These are phyloP conservation scores for Pantherophis alleghaniensis DNA, from an alignment of 2,797 vertebrate species.

Conservation along the genomic window DNA sequence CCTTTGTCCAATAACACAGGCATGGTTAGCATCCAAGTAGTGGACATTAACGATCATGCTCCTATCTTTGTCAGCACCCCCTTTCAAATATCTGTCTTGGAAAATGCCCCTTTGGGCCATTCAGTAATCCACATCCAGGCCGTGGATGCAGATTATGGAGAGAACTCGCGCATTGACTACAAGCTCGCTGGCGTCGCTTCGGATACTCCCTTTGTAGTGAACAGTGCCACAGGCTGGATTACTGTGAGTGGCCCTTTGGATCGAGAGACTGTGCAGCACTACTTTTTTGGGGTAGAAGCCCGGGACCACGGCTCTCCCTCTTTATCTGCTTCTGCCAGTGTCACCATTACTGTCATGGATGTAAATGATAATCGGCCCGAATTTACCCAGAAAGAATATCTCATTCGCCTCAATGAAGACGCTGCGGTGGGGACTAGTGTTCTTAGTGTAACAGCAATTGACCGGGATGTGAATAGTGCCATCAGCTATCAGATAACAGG, in stretches of 20 bases:
- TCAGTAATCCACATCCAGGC: constrained; percentile 98
- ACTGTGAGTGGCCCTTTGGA: constrained; percentile 90
- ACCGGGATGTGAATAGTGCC: constrained; percentile 94
- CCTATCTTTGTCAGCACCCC: constrained; percentile 98
- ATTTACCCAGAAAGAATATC: constrained; percentile 93
- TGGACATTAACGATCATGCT: constrained; percentile 94
- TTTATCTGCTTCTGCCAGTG: constrained; percentile 90
- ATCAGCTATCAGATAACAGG: constrained; percentile 97
- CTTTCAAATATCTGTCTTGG: constrained; percentile 93
- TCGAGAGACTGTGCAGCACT: constrained; percentile 91
- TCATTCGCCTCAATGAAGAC: constrained; percentile 92
- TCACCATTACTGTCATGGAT: constrained; percentile 95
- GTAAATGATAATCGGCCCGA: constrained; percentile 97
- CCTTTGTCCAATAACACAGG: constrained; percentile 97
- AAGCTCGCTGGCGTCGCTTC: constrained; percentile 84
- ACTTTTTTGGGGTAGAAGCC: constrained; percentile 94
- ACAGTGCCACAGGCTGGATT: constrained; percentile 95
- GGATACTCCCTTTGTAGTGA: constrained; percentile 91
- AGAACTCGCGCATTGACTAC: constrained; percentile 93
- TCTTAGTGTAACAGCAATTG: constrained; percentile 88
- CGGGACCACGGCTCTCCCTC: constrained; percentile 89
- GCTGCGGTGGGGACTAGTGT: constrained; percentile 92
- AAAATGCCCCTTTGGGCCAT: constrained; percentile 91
- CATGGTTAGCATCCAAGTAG: constrained; percentile 91
- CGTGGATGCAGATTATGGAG: constrained; percentile 91